Conservation (phyloP, 2,113 vertebrate genomes). For the Suricata suricatta region DNA sequence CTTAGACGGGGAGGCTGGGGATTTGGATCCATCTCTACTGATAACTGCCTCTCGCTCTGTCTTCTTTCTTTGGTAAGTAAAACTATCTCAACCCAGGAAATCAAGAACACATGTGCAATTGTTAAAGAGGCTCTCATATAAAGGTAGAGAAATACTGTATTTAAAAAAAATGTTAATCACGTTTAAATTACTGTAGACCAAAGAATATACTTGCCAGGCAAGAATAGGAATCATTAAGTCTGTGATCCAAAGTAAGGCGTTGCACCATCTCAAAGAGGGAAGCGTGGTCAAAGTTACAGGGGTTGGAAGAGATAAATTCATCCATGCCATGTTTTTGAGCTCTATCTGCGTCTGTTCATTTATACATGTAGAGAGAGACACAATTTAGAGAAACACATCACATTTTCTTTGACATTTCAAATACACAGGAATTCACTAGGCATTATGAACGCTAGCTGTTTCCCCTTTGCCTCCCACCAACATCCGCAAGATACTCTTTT, state of each 20-base stretch:
- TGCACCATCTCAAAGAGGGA: slow-evolving; percentile 98
- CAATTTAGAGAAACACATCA: slow-evolving; percentile 90
- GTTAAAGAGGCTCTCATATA: slow-evolving; percentile 49
- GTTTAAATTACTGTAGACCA: slow-evolving; percentile 86
- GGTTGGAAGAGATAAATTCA: slow-evolving; percentile 99
- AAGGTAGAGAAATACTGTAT: slow-evolving; percentile 50
- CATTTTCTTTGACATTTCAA: slow-evolving; percentile 87
- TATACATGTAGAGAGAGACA: slow-evolving; percentile 95
- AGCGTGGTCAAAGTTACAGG: slow-evolving; percentile 98
- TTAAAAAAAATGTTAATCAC: slow-evolving; percentile 12
- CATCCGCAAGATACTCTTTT: slow-evolving; percentile 73
- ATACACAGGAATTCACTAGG: slow-evolving; percentile 83
- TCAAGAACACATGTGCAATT: slow-evolving; percentile 21
- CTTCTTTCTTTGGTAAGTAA: slow-evolving; percentile 63
- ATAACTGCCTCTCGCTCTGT: slow-evolving; percentile 55
- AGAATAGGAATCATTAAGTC: slow-evolving; percentile 99
- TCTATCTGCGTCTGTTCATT: slow-evolving; percentile 99
- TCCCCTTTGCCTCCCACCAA: slow-evolving; percentile 75
- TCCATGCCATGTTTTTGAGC: slow-evolving; percentile 99
- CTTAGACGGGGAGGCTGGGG: slow-evolving; percentile 54
- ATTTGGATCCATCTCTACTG: slow-evolving; percentile 55
- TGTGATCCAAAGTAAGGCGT: slow-evolving; percentile 98
- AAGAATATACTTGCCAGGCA: slow-evolving; percentile 96
- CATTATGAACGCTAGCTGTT: slow-evolving; percentile 81
- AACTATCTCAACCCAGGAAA: slow-evolving; percentile 55